Conservation (phyloP, 2,888 invertebrate genomes). For the Limnephilus marmoratus region DNA sequence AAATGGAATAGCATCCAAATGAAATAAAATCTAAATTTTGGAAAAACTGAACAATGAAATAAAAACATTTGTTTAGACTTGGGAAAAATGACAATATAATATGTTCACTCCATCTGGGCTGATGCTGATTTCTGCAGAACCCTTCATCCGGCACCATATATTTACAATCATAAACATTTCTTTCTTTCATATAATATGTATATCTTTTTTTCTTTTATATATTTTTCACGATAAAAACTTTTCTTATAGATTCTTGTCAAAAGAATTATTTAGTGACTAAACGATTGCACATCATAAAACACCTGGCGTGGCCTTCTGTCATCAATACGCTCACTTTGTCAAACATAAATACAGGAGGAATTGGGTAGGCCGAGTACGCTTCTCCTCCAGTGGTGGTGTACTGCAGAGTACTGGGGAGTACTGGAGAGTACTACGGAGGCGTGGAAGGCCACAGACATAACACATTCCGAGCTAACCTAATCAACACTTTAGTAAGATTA, state of each 20-base stretch:
- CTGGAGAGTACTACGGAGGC: background rate
- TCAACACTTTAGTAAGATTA: slow-evolving; percentile 43
- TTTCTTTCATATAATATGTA: background rate
- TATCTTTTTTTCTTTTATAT: background rate
- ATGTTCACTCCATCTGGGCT: background rate
- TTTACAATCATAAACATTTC: background rate
- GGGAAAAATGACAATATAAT: background rate
- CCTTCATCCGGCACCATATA: too few species aligned
- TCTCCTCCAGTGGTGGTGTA: background rate
- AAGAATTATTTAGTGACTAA: background rate
- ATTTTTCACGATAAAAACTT: background rate
- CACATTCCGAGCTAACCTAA: slow-evolving; percentile 35
- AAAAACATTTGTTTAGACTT: background rate
- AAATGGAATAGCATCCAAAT: background rate
- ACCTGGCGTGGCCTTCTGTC: background rate
- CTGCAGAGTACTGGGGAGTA: too few species aligned
- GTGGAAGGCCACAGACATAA: background rate
- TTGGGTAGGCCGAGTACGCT: too few species aligned
- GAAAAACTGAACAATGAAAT: background rate
- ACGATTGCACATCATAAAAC: background rate
- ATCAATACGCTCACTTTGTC: background rate
- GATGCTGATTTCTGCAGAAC: background rate
- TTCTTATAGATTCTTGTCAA: background rate
- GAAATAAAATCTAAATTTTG: background rate
- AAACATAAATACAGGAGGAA: background rate